These are phyloP conservation scores for Phyllotreta cruciferae DNA, from an alignment of 2,888 invertebrate genomes.

Conservation along the genomic window DNA sequence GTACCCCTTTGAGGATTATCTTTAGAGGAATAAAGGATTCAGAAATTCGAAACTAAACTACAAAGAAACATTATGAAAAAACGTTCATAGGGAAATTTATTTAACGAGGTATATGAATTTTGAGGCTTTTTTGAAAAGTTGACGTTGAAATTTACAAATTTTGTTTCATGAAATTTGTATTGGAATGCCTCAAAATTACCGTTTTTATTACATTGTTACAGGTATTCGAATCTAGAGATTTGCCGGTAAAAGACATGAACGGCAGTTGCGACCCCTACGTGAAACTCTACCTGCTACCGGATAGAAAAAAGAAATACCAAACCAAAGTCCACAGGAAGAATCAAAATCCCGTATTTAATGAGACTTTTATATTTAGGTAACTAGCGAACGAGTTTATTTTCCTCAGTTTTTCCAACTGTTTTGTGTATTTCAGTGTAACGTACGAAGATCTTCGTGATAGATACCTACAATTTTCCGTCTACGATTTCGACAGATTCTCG, in stretches of 20 bases:
- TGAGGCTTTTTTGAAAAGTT: no score
- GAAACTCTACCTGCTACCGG: constrained; percentile 83
- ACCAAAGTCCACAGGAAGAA: constrained; percentile 85
- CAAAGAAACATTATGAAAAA: no score
- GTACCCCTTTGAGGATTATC: no score
- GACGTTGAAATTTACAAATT: no score
- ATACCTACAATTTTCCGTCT: constrained; percentile 84
- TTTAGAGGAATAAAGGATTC: no score
- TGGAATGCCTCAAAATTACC: background rate
- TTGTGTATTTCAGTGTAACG: constrained; percentile 66
- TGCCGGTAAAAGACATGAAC: constrained; percentile 84
- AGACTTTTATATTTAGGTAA: constrained; percentile 83
- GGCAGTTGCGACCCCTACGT: constrained; percentile 90
- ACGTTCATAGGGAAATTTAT: no score
- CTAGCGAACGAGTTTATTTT: constrained; percentile 36
- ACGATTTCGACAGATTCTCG: constrained; percentile 89
- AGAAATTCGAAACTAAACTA: no score
- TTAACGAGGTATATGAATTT: no score
- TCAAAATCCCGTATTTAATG: constrained; percentile 82
- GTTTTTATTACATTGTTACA: constrained; percentile 29
- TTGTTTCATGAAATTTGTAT: background rate
- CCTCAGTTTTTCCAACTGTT: background rate
- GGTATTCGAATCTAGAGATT: constrained; percentile 65
- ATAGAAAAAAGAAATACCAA: constrained; percentile 85
- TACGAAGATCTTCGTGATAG: constrained; percentile 78